These are phyloP conservation scores for Arrhamphus sclerolepis DNA, from an alignment of 2,797 vertebrate species.

Conservation along the genomic window DNA sequence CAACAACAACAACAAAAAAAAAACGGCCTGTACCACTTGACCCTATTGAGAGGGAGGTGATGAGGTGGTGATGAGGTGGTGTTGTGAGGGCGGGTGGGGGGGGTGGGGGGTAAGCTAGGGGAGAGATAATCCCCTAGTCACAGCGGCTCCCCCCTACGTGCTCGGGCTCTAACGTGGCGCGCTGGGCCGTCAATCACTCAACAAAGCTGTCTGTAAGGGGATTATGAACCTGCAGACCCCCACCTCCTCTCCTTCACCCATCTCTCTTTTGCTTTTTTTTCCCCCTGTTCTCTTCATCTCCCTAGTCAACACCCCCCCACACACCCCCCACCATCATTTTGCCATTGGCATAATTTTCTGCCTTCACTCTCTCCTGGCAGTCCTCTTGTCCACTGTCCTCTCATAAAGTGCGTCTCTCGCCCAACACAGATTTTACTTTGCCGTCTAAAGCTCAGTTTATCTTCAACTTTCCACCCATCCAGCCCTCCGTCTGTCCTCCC, in stretches of 20 bases:
- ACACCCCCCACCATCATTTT: not conserved
- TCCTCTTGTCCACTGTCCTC: slow-evolving; percentile 47
- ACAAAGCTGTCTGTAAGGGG: slow-evolving; percentile 84
- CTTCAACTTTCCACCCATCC: slow-evolving; percentile 61
- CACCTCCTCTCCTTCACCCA: slow-evolving; percentile 46
- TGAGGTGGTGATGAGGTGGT: slow-evolving; percentile 49
- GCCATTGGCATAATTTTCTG: slow-evolving; percentile 12
- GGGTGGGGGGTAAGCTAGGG: slow-evolving; percentile 49
- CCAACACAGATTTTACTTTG: slow-evolving; percentile 51
- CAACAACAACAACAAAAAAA: slow-evolving; percentile 77
- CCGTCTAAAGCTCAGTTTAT: slow-evolving; percentile 70
- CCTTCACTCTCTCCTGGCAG: slow-evolving; percentile 44
- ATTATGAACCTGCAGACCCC: slow-evolving; percentile 73
- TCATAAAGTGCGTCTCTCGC: slow-evolving; percentile 49
- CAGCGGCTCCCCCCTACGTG: slow-evolving; percentile 48
- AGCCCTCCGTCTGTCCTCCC: slow-evolving; percentile 49
- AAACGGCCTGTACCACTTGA: slow-evolving; percentile 82
- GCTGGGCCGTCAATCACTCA: slow-evolving; percentile 82
- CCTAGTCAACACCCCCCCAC: not conserved
- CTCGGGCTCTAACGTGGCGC: slow-evolving; percentile 65
- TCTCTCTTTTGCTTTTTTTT: slow-evolving; percentile 13
- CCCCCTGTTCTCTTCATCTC: slow-evolving; percentile 3
- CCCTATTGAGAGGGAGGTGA: slow-evolving; percentile 54
- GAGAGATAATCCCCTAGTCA: slow-evolving; percentile 78
- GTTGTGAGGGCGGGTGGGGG: slow-evolving; percentile 21